Evolutionary conservation across 2,113 vertebrate species (phyloP).

Genomic region (Pogona vitticeps): DNA sequence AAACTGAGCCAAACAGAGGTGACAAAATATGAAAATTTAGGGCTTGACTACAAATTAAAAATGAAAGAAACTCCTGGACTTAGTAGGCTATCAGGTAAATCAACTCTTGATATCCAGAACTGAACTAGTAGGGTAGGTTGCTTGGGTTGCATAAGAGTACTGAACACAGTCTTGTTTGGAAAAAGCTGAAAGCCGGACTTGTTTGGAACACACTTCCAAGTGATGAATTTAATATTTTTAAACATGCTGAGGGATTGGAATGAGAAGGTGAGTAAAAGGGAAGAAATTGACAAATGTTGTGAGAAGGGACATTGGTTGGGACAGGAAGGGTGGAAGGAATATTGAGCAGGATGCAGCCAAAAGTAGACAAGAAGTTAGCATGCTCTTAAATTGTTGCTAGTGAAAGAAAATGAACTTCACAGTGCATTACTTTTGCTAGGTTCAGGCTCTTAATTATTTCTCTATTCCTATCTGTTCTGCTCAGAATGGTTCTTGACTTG

Average conservation of each 20-base stretch:
- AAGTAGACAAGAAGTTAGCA: not conserved
- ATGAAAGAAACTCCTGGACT: too few relatives aligned
- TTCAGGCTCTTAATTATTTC: not conserved
- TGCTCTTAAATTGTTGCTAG: not conserved
- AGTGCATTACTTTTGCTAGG: not conserved
- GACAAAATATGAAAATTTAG: too few relatives aligned
- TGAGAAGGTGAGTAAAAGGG: not conserved
- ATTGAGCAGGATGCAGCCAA: not conserved
- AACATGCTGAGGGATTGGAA: not conserved
- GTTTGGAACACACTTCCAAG: not conserved
- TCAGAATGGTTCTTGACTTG: not conserved
- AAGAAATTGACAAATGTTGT: not conserved
- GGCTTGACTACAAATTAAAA: too few relatives aligned
- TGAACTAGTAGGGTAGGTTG: too few relatives aligned
- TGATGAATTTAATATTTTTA: not conserved
- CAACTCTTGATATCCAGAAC: not conserved
- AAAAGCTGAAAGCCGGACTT: not conserved
- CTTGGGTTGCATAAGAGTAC: too few relatives aligned
- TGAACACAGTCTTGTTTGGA: not conserved
- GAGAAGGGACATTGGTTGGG: too few relatives aligned
- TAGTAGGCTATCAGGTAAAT: not conserved
- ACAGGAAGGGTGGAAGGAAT: not conserved
- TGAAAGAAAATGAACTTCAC: not conserved
- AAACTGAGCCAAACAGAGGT: too few relatives aligned
- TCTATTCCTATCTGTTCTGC: not conserved